Conservation (phyloP, 2,113 vertebrate genomes). For the Rhea pennata region DNA sequence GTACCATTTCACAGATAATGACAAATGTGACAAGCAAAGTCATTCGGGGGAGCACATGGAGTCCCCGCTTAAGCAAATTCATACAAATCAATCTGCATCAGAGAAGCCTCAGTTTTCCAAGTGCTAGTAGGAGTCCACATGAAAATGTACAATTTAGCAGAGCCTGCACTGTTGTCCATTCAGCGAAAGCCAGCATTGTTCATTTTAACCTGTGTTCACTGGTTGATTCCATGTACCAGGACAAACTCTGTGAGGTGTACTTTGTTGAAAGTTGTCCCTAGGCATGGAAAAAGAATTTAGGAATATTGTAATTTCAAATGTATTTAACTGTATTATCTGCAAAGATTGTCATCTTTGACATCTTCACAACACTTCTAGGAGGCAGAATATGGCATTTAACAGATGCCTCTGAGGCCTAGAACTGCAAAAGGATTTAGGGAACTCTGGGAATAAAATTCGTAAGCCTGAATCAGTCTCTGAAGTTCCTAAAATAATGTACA, state of each 20-base stretch:
- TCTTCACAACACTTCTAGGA: neutral
- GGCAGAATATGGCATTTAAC: neutral
- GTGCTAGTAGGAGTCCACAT: neutral
- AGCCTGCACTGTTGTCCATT: neutral
- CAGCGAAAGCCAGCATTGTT: neutral
- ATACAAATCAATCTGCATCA: neutral
- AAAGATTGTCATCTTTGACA: neutral
- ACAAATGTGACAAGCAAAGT: conserved; percentile 24
- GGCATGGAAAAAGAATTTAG: neutral
- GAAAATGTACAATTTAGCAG: neutral
- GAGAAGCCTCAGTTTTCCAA: neutral
- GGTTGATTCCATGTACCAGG: neutral
- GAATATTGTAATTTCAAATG: neutral
- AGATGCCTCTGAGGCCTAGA: neutral
- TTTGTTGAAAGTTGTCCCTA: neutral
- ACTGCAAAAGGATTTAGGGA: neutral
- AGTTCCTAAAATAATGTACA: neutral
- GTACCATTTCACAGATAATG: conserved; percentile 38
- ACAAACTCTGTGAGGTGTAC: neutral
- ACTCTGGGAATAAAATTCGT: neutral
- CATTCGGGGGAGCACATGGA: neutral
- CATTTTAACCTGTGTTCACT: neutral
- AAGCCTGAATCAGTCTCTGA: neutral
- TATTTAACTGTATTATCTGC: neutral
- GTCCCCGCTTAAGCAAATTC: fast-evolving